Percentiles rank a stretch among this genome's conserved stretches.
Evolutionary conservation across 1,140 invertebrate species (phyloP).

Genomic region (Penaeus japonicus): DNA sequence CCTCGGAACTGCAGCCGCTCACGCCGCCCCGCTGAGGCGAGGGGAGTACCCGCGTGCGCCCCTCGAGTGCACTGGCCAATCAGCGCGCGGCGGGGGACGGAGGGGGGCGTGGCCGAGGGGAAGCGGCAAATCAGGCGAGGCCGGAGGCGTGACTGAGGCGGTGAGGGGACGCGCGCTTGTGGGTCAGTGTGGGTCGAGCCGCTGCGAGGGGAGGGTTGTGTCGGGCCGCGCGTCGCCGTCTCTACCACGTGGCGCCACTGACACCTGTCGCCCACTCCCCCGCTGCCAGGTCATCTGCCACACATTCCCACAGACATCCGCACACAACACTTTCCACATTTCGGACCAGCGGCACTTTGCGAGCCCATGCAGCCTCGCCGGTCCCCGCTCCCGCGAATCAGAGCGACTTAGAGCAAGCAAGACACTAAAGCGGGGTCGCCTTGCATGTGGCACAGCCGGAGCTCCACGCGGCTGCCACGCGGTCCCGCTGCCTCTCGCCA

Average conservation of each 20-base stretch:
- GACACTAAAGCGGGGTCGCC: too few relatives aligned
- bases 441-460: too few relatives aligned
- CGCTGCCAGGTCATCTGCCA: not conserved
- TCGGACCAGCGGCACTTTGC: not conserved
- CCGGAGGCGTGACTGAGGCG: constrained; percentile 26
- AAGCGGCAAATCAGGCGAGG: constrained; percentile 38
- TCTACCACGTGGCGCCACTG: not conserved
- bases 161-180: constrained; percentile 49
- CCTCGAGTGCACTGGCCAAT: constrained; percentile 46
- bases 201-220: constrained; percentile 39
- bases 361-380: not conserved
- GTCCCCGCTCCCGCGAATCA: not conserved
- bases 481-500: not conserved
- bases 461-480: too few relatives aligned
- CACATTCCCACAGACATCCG: not conserved
- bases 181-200: constrained; percentile 42
- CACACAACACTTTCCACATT: not conserved
- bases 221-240: constrained; percentile 12
- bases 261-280: constrained; percentile 18
- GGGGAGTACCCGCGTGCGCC: constrained; percentile 53
- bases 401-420: too few relatives aligned
- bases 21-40: constrained; percentile 51
- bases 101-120: constrained; percentile 7
- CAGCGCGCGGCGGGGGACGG: constrained; percentile 18
- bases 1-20: constrained; percentile 51